phyloP scores from a whole-genome alignment of 2,797 vertebrate species.

The Peromyscus melanophrys region DNA sequence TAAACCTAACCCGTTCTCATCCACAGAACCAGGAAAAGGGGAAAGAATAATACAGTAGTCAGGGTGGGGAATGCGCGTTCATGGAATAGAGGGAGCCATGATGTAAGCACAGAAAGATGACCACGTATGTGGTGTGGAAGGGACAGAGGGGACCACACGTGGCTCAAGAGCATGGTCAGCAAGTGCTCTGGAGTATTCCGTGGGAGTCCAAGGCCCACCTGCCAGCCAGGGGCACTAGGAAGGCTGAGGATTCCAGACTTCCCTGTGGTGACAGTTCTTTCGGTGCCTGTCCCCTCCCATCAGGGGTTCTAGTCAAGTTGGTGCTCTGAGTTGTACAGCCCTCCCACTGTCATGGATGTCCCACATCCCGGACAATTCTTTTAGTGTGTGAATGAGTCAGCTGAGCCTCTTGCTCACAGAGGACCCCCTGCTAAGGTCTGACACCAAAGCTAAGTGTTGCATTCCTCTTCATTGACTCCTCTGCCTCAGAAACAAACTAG shows the following conservation, averaged over 20 bases:
- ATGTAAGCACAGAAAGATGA: background rate
- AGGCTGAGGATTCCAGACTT: background rate
- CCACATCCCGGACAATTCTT: background rate
- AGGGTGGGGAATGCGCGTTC: background rate
- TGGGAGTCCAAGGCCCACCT: background rate
- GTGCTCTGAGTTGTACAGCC: background rate
- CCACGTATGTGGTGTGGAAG: background rate
- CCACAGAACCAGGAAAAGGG: accelerated
- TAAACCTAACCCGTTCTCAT: background rate
- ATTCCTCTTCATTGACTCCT: background rate
- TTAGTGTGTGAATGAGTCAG: background rate
- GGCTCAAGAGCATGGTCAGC: background rate
- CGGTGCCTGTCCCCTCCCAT: background rate
- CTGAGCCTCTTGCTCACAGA: background rate
- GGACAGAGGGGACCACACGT: background rate
- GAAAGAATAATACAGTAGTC: too few relatives aligned
- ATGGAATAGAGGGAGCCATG: background rate
- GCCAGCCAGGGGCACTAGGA: background rate
- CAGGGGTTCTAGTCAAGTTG: background rate
- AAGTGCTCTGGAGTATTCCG: accelerated
- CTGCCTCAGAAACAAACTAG: background rate
- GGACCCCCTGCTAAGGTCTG: background rate
- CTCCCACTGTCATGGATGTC: background rate
- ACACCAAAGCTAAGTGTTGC: accelerated
- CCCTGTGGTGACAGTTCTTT: accelerated